Base-by-base conservation (phyloP, 1,140 invertebrate species). In the Drosophila bifasciata region DNA sequence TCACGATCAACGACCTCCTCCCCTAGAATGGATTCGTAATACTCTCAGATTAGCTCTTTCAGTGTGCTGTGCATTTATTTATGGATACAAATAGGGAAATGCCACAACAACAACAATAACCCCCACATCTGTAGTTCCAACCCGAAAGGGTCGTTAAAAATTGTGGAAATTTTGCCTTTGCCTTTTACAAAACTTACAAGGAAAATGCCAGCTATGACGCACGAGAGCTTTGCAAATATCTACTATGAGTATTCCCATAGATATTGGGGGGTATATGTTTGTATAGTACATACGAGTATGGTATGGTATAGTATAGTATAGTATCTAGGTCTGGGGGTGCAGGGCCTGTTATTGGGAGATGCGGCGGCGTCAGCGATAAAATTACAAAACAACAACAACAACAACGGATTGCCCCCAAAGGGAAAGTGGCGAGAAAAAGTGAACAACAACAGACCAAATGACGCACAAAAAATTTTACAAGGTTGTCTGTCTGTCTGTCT, bases 381-480 rank as follows among this genome's bases (percentile, higher is more conserved):
- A 83, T 69, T 75, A 70, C 79, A 75, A 79, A 73, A 56, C 64
- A 13, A 32, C 3, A 32, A 25, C 23, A 66, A 66, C 48, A 73
- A 61, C 64, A 28, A 32, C 8, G 11, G 55, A 67, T 41, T 40
- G 49, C 23, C 46, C 48, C 63, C 17, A 43, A 68, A 56, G 62
- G 49, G 60, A 75, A 67, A 48, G 48, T 57, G 75, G 40, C 43
- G 28, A 15, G 61, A 66, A 41, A 41, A 48, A 40, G 13, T 43
- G 23, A 46, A 62, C 32, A 56, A 44, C 41, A 32, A 41, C 51
- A 76, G 23, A 63, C 40, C 71, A 78, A 84, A 84, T 84, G 79
- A 84, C 79, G 79, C 80, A 84, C 79, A 76, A 76, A 76, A 76
- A 49, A 79, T 61, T 80, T 84, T 84, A 84, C 79, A 84, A 84